Evolutionary conservation across 2,113 vertebrate genomes (phyloP).

Genomic region (Meles meles): DNA sequence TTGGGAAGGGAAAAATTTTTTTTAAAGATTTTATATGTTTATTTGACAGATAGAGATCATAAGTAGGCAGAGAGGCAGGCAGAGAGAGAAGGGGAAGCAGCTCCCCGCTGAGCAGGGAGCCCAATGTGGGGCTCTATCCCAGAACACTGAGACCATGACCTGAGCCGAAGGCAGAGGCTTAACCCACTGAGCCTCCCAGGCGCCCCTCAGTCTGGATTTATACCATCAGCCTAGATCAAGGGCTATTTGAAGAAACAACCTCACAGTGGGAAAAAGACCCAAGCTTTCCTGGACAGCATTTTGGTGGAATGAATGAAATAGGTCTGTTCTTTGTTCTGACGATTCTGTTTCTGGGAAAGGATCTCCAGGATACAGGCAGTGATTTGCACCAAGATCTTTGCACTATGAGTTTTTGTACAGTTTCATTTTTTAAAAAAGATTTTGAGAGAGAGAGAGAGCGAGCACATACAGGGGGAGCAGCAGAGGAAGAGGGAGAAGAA

Average conservation of each 20-base stretch:
- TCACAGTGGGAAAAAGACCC: neutral
- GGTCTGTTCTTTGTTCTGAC: neutral
- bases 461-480: neutral
- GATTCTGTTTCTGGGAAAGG: neutral
- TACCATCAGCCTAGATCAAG: neutral
- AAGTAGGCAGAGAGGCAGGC: too few relatives aligned
- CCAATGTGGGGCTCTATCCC: too few relatives aligned
- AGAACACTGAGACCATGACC: too few relatives aligned
- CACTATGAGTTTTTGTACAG: neutral
- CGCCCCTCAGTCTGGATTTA: neutral
- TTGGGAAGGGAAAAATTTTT: too few relatives aligned
- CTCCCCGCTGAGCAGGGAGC: too few relatives aligned
- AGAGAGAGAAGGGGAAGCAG: too few relatives aligned
- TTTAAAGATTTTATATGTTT: too few relatives aligned
- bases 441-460: neutral
- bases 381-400: neutral
- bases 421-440: neutral
- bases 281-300: neutral
- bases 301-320: neutral
- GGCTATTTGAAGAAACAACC: neutral
- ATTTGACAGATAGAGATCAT: too few relatives aligned
- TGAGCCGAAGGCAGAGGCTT: too few relatives aligned
- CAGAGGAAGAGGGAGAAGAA: neutral
- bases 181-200: too few relatives aligned
- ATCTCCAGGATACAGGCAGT: neutral